Conservation (phyloP, 2,797 vertebrate species). For the Natrix natrix region DNA sequence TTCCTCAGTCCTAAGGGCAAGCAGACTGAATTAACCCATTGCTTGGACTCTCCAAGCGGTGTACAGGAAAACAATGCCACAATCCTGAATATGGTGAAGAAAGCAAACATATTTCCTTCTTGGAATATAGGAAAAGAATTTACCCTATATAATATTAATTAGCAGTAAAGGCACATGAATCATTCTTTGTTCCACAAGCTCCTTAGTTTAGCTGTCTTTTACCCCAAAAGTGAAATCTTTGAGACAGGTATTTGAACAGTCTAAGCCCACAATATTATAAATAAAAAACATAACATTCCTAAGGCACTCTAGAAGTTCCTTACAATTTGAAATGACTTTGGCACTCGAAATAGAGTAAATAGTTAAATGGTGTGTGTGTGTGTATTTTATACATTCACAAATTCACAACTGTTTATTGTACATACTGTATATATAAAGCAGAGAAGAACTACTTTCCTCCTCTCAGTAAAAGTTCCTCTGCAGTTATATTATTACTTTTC, state of each 20-base stretch:
- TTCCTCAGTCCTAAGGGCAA: too few species aligned
- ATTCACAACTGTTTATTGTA: not conserved
- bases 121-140: too few species aligned
- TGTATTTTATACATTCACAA: not conserved
- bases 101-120: not conserved
- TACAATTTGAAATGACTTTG: not conserved
- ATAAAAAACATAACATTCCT: not conserved
- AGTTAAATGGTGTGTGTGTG: not conserved
- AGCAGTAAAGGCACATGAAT: not conserved
- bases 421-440: not conserved
- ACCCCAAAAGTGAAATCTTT: not conserved
- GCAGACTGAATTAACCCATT: too few species aligned
- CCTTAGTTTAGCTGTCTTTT: not conserved
- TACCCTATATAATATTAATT: not conserved
- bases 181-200: not conserved
- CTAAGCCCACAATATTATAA: not conserved
- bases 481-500: not conserved
- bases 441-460: not conserved
- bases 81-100: not conserved
- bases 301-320: not conserved
- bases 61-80: too few species aligned
- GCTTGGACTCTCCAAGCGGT: too few species aligned
- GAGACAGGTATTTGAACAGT: too few species aligned
- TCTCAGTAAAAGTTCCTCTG: not conserved
- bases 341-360: not conserved